phyloP scores from a whole-genome alignment of 2,797 vertebrate species.

The Urophycis tenuis region DNA sequence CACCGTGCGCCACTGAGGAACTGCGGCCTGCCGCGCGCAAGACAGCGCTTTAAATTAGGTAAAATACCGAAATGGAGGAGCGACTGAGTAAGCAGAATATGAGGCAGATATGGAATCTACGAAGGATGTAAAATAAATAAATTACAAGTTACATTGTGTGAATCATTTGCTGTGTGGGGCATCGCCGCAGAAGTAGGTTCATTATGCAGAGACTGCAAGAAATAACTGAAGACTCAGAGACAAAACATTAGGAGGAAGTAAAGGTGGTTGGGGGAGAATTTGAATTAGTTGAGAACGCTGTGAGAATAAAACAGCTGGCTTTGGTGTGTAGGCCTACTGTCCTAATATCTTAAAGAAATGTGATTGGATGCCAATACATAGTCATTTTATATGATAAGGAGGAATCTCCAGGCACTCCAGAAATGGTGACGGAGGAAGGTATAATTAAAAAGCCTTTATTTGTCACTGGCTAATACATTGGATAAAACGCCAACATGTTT shows the following conservation, averaged over 20 bases:
- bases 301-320: neutral
- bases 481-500: no score
- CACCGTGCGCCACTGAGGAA: neutral
- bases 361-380: neutral
- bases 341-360: neutral
- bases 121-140: neutral
- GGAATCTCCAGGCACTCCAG: no score
- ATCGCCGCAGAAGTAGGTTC: neutral
- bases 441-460: no score
- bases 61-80: neutral
- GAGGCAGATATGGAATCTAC: neutral
- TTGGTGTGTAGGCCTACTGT: neutral
- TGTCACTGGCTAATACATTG: no score
- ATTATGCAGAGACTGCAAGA: neutral
- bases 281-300: neutral
- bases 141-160: neutral
- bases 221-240: neutral
- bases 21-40: neutral
- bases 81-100: neutral
- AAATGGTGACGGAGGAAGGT: no score
- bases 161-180: neutral
- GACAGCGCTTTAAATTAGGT: neutral
- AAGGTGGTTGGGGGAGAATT: neutral
- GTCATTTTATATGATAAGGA: neutral
- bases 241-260: neutral